These are phyloP conservation scores for Bacillus rossius DNA, from an alignment of 1,140 invertebrate genomes.

Conservation along the genomic window DNA sequence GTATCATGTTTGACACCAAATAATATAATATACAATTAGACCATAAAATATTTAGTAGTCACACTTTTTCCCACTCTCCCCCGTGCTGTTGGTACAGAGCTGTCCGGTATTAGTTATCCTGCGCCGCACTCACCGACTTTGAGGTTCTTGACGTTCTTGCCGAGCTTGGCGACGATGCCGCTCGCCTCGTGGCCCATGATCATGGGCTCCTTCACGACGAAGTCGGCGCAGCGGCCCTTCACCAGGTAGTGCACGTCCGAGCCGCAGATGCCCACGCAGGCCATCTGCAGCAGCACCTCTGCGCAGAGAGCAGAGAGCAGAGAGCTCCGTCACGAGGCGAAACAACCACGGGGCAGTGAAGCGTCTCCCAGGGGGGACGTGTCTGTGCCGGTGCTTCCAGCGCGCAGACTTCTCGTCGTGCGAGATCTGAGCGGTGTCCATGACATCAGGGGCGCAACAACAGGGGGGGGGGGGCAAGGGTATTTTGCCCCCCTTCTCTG, in stretches of 20 bases:
- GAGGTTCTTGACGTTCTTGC: slow-evolving; percentile 68
- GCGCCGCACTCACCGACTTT: slow-evolving; percentile 51
- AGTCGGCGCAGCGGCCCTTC: slow-evolving; percentile 75
- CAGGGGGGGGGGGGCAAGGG: no score
- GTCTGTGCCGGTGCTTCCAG: background rate
- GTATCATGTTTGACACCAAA: no score
- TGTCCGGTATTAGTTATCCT: no score
- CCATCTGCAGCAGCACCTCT: slow-evolving; percentile 88
- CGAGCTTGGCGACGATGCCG: slow-evolving; percentile 62
- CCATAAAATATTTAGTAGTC: no score
- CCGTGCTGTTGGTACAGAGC: no score
- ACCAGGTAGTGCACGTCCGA: slow-evolving; percentile 92
- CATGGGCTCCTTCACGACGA: slow-evolving; percentile 78
- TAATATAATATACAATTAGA: no score
- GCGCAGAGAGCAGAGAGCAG: background rate
- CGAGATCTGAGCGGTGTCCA: no score
- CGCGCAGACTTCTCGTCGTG: background rate
- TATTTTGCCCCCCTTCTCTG: no score
- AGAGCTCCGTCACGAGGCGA: background rate
- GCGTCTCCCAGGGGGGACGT: background rate
- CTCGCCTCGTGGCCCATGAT: slow-evolving; percentile 86
- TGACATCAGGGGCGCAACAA: no score
- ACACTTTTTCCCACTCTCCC: no score
- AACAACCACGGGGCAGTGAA: background rate
- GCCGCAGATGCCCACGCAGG: slow-evolving; percentile 91